These are phyloP conservation scores for Nyctereutes procyonoides DNA, from an alignment of 2,113 vertebrate genomes.

Conservation along the genomic window DNA sequence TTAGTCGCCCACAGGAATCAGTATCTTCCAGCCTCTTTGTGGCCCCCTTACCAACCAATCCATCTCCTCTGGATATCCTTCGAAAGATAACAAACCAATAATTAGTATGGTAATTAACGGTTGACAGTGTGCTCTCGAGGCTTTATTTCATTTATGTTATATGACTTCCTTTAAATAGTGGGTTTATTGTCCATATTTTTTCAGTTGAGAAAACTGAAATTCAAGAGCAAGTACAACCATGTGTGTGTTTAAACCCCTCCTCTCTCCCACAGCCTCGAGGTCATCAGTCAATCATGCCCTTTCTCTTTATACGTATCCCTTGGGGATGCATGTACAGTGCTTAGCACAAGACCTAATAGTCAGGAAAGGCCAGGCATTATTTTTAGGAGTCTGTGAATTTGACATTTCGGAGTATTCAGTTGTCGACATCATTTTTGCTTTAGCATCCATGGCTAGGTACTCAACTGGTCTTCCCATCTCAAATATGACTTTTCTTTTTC, in stretches of 20 bases:
- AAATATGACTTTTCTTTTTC: not conserved
- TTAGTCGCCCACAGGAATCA: not conserved
- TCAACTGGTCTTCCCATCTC: not conserved
- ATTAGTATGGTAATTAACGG: not conserved
- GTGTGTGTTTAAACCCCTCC: not conserved
- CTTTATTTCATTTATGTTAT: not conserved
- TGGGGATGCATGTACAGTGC: not conserved
- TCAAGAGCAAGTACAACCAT: not conserved
- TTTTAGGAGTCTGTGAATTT: not conserved
- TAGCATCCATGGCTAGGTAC: not conserved
- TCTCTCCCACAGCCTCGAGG: not conserved
- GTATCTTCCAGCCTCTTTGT: not conserved
- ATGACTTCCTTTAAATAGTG: not conserved
- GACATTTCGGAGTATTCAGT: not conserved
- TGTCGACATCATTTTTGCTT: constrained; percentile 37
- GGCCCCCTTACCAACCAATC: not conserved
- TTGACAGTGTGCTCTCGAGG: not conserved
- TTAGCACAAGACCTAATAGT: not conserved
- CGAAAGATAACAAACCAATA: constrained; percentile 15
- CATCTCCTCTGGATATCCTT: not conserved
- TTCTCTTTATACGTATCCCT: not conserved
- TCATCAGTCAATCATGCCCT: not conserved
- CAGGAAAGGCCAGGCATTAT: not conserved
- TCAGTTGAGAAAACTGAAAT: not conserved
- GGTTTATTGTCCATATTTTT: not conserved